Evolutionary conservation across 1,140 invertebrate species (phyloP), one percentile per base, ranked within the genome.

Genomic region (Leguminivora glycinivorella): DNA sequence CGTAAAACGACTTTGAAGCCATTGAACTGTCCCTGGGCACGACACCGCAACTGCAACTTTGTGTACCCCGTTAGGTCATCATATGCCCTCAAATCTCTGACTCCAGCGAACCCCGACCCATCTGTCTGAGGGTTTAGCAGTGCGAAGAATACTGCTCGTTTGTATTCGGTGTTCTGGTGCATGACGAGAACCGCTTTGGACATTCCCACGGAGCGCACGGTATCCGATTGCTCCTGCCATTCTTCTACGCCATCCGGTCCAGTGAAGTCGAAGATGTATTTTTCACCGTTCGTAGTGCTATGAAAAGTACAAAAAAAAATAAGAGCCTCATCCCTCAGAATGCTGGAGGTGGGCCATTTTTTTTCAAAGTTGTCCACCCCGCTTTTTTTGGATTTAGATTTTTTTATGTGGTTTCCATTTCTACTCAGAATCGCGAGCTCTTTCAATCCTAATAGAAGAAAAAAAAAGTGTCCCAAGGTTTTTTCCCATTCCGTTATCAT

Each of bases 91-190:
- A 81, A 67, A 0, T 86, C 93, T 40, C 92, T 82, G 63, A 94
- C 90, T 9, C 95, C 95, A 47, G 94, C 94, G 83, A 96, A 95
- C 5, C 94, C 94, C 29, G 95, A 95, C 1, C 95, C 95, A 74
- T 95, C 95, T 7, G 93, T 88, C 84, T 95, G 95, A 5, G 95
- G 95, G 81, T 95, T 95, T 4, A 96, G 80, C 14, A 95, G 75
- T 2, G 93, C 93, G 75, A 95, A 96, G 70, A 96, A 93, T 76
- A 96, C 87, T 0, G 93, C 95, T 78, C 93, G 84, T 83, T 94
- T 94, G 71, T 94, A 95, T 73, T 91, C 84, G 2, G 93, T 93
- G 76, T 94, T 94, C 79, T 95, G 93, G 56, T 89, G 88, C 24
- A 95, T 74, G 4, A 92, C 89, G 6, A 95, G 77, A 1, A 87